These are phyloP conservation scores for Hiodon tergisus DNA, from an alignment of 2,113 vertebrate species.

Conservation along the genomic window DNA sequence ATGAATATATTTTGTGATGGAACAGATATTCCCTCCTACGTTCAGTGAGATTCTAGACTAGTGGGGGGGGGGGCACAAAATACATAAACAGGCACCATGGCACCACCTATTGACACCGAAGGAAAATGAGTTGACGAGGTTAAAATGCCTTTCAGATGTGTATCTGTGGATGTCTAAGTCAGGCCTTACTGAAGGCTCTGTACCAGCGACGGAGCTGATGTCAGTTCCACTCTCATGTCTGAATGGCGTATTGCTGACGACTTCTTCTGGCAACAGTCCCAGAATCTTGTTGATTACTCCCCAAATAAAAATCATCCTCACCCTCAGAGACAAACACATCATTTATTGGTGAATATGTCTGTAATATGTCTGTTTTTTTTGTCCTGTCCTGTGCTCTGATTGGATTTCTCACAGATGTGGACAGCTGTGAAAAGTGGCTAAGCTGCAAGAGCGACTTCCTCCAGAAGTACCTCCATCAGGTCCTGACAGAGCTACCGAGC, in stretches of 20 bases:
- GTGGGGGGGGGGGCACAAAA: too few relatives aligned
- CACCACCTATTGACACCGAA: too few relatives aligned
- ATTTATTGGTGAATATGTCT: background rate
- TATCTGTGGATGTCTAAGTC: too few relatives aligned
- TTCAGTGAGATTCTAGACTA: too few relatives aligned
- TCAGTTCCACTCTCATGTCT: background rate
- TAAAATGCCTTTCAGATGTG: too few relatives aligned
- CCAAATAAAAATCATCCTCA: background rate
- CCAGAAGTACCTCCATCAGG: conserved; percentile 75
- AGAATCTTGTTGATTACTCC: background rate
- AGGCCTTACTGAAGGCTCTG: background rate
- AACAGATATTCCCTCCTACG: too few relatives aligned
- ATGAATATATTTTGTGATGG: too few relatives aligned
- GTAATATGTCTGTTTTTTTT: too few relatives aligned
- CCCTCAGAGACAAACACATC: background rate
- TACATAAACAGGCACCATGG: too few relatives aligned
- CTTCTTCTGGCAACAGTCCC: background rate
- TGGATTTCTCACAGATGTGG: conserved; percentile 63
- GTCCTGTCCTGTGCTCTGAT: background rate
- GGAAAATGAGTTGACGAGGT: too few relatives aligned
- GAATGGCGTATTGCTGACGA: background rate
- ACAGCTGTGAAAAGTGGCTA: conserved; percentile 93
- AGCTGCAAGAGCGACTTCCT: conserved; percentile 89
- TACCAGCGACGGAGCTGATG: background rate
- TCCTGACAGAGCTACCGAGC: conserved; percentile 76